phyloP scores from a whole-genome alignment of 2,888 invertebrate genomes.

The Bedellia somnulentella region DNA sequence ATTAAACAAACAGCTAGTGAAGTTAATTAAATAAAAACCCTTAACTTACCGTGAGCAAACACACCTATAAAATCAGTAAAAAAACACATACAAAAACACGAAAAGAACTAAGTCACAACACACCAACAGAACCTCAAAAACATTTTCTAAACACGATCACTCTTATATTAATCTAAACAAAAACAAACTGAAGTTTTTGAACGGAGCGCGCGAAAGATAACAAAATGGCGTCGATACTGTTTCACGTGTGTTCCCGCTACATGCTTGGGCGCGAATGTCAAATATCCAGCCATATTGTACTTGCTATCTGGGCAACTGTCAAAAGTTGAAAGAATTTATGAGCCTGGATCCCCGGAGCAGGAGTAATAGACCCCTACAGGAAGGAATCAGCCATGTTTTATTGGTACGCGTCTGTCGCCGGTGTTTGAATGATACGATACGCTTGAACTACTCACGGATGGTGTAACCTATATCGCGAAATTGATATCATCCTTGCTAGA shows the following conservation, averaged over 20 bases:
- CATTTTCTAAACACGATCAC: conserved; percentile 9
- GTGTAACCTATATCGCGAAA: no score
- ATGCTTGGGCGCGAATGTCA: conserved; percentile 37
- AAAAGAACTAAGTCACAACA: conserved; percentile 5
- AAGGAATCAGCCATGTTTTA: conserved; percentile 21
- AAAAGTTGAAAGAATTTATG: conserved; percentile 56
- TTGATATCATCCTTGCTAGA: no score
- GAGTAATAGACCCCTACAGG: conserved; percentile 38
- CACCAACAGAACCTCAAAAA: conserved; percentile 9
- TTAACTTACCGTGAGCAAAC: no score
- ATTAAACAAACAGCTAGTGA: no score
- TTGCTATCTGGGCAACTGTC: conserved; percentile 45
- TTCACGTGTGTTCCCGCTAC: conserved; percentile 33
- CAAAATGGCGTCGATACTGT: conserved; percentile 21
- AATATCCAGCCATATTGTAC: conserved; percentile 20
- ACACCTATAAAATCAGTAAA: no score
- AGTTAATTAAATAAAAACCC: no score
- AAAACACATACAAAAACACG: no score
- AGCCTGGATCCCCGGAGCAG: conserved; percentile 15
- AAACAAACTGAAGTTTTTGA: not conserved
- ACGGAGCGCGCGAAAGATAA: conserved; percentile 8
- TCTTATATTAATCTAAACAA: conserved; percentile 6
- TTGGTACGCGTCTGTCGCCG: conserved; percentile 4
- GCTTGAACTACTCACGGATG: no score
- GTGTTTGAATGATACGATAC: no score